Evolutionary conservation across 2,888 invertebrate genomes (phyloP), one percentile per base, ranked within the genome.

Genomic region (Xestia ashworthii): DNA sequence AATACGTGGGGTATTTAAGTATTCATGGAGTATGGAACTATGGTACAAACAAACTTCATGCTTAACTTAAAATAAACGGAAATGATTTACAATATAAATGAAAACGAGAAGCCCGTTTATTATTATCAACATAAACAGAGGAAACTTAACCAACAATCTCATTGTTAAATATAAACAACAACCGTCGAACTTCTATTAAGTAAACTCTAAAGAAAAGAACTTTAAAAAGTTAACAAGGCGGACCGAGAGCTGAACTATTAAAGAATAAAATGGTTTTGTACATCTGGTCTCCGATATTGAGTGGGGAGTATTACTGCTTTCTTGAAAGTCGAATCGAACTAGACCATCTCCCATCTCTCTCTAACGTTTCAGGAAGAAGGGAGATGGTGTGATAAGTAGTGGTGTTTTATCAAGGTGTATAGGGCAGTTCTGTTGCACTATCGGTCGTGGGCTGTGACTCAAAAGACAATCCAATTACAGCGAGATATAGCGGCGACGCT

Each of bases 391-490:
- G 69, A 50, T 65, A 50, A 66, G 32, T 66, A 71, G n/a, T 67
- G 44, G 74, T 83, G 77, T 81, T 82, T 80, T 74, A 12, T 62
- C 25, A 76, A 83, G 67, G 79, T 76, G 74, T 78, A 78, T 78
- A 71, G 68, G 5, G 74, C 62, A 75, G 74, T 84, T 85, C 74
- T 82, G 87, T 78, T 83, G 84, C 84, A 82, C 84, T 88, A 86
- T 87, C 83, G 78, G 75, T 82, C 75, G 80, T 81, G 85, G 74
- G 76, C 73, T 86, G 82, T 82, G 87, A 82, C 82, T 84, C 82
- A 80, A 88, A 89, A 85, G 88, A 89, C 88, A 91, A 91, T 90
- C 89, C 90, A 92, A 90, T 91, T 91, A 91, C 83, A 83, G 85
- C 81, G 80, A 87, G 83, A 85, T 84, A 86, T 84, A 81, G 82